Evolutionary conservation across 2,888 invertebrate genomes (phyloP), one percentile per base, ranked within the genome.

Genomic region (Luperina testacea): DNA sequence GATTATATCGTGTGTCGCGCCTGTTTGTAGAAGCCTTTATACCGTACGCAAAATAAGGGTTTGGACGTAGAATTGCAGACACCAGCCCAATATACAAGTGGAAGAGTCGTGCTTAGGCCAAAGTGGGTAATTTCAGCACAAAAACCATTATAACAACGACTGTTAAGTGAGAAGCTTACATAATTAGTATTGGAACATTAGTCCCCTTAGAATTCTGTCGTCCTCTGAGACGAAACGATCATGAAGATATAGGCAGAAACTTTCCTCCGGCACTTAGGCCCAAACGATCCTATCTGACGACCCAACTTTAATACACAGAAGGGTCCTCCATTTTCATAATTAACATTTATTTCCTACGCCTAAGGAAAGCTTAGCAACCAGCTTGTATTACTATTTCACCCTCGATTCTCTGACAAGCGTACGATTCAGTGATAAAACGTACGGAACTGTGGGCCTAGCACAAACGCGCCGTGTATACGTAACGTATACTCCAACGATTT

Each of bases 351-450:
- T 82, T 83, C 85, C 42, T 72, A n/a, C 80, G 83, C 77, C 75
- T 73, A 64, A 75, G 83, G 79, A 79, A 73, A 77, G 77, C 83
- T 88, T 82, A 79, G 77, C 4, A 73, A 79, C 68, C 69, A 64
- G 79, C 80, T 85, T 85, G 84, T 87, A 82, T 86, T 85, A 82
- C 88, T 89, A 87, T 90, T 90, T 89, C 72, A 77, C 73, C 85
- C 84, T 80, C 82, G 81, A 87, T 88, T 89, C 88, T 77, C 83
- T 87, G 83, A 84, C 82, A 86, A 84, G 84, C 86, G 83, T 85
- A 82, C 82, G 84, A 68, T 82, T 77, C 75, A 82, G 86, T 88
- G 90, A 89, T 89, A 89, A 88, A 89, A 87, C 87, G 87, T 80
- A 84, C 77, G 88, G 83, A 77, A 77, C 88, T 20, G 38, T 61